These are phyloP conservation scores for Entomobrya multifasciata DNA, from an alignment of 2,888 invertebrate genomes.

Conservation along the genomic window DNA sequence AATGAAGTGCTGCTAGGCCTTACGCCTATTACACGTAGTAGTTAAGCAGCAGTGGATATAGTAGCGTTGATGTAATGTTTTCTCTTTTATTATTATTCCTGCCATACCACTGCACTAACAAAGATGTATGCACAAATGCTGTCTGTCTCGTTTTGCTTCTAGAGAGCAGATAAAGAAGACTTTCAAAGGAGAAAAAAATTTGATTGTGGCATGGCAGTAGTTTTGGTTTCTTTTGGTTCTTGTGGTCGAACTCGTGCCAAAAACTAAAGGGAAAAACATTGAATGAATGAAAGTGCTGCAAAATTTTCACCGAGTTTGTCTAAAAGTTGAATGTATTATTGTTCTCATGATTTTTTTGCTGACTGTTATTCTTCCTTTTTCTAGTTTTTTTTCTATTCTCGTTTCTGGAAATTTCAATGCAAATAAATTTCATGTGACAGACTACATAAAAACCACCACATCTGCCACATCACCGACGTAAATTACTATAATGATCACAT, in stretches of 20 bases:
- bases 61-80: slow-evolving; percentile 3
- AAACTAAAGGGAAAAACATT: no score
- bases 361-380: slow-evolving; percentile 15
- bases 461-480: background rate
- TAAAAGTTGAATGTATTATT: no score
- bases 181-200: slow-evolving; percentile 9
- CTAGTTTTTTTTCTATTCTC: slow-evolving; percentile 29
- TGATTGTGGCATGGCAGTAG: slow-evolving; percentile 5
- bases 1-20: slow-evolving; percentile 49
- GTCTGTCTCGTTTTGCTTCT: background rate
- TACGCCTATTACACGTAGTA: background rate
- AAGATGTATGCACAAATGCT: background rate
- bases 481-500: background rate
- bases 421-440: slow-evolving; percentile 37
- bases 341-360: background rate
- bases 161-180: slow-evolving; percentile 12
- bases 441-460: background rate
- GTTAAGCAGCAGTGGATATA: no score
- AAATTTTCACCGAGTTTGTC: no score
- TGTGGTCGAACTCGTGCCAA: slow-evolving; percentile 44
- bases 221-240: background rate
- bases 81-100: background rate
- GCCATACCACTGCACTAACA: background rate
- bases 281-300: slow-evolving; percentile 5
- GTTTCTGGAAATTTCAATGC: slow-evolving; percentile 47